phyloP scores from a whole-genome alignment of 2,797 vertebrate species.

The Fringilla coelebs region DNA sequence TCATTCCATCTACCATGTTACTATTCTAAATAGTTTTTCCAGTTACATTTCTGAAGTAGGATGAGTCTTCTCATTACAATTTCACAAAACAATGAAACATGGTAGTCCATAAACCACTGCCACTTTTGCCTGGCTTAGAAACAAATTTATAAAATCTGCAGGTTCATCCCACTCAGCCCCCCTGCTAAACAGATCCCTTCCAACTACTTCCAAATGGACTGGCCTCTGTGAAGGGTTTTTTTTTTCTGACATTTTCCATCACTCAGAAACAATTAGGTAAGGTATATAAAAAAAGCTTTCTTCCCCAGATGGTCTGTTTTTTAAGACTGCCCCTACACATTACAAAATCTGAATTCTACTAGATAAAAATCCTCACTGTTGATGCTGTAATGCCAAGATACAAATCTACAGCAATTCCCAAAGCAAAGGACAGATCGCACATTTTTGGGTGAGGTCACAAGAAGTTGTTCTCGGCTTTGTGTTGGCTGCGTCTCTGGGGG shows the following conservation, averaged over 20 bases:
- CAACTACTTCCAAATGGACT: neutral
- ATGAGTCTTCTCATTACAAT: neutral
- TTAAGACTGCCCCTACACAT: neutral
- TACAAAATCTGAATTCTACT: neutral
- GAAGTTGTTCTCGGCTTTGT: neutral
- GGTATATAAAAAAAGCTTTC: neutral
- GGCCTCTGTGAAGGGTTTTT: fast-evolving
- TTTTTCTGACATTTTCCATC: neutral
- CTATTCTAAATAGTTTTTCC: neutral
- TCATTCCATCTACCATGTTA: neutral
- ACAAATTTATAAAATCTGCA: neutral
- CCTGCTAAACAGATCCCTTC: neutral
- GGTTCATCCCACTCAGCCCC: neutral
- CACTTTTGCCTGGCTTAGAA: neutral
- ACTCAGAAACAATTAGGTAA: neutral
- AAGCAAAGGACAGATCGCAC: neutral
- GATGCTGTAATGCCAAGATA: neutral
- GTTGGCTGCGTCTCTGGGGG: neutral
- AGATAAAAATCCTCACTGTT: neutral
- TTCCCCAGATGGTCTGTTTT: neutral
- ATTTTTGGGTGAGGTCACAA: neutral
- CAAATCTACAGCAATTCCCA: neutral
- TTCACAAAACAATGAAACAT: neutral
- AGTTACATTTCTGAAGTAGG: neutral
- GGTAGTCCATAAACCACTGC: neutral